phyloP scores from a whole-genome alignment of 2,113 vertebrate species.

The Anseranas semipalmata region DNA sequence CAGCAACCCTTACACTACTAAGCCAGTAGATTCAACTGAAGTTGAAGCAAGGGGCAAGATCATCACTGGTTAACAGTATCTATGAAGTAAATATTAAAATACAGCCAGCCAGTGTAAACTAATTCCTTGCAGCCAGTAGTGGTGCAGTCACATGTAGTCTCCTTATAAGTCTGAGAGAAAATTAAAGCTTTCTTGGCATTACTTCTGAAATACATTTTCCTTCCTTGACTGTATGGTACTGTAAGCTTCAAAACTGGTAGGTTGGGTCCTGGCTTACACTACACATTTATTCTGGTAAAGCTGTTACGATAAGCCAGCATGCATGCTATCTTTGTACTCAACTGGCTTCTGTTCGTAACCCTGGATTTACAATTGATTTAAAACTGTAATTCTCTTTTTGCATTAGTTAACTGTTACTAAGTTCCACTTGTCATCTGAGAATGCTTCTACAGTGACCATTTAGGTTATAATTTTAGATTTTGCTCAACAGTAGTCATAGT shows the following conservation, averaged over 20 bases:
- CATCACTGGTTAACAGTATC: not conserved
- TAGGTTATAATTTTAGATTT: not conserved
- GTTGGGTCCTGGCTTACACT: not conserved
- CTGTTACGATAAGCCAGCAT: not conserved
- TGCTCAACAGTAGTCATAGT: not conserved
- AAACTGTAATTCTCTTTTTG: not conserved
- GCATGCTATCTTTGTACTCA: not conserved
- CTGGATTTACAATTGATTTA: not conserved
- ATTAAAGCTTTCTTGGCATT: not conserved
- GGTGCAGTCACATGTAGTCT: not conserved
- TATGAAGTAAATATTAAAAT: not conserved
- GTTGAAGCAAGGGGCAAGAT: not conserved
- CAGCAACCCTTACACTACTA: accelerated
- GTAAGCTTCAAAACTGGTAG: not conserved
- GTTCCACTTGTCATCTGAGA: too few relatives aligned
- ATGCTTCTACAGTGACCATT: not conserved
- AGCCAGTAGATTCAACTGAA: not conserved
- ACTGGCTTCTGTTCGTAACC: not conserved
- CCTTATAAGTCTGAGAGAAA: not conserved
- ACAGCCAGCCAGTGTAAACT: accelerated
- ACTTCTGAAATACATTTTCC: not conserved
- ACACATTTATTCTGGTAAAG: accelerated
- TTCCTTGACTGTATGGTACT: not conserved
- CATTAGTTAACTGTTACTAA: too few relatives aligned
- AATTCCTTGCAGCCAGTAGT: not conserved